A percentile compares a stretch with the other conserved stretches of the same genome.
Conservation (phyloP, 2,113 vertebrate genomes). For the Anser cygnoides region DNA sequence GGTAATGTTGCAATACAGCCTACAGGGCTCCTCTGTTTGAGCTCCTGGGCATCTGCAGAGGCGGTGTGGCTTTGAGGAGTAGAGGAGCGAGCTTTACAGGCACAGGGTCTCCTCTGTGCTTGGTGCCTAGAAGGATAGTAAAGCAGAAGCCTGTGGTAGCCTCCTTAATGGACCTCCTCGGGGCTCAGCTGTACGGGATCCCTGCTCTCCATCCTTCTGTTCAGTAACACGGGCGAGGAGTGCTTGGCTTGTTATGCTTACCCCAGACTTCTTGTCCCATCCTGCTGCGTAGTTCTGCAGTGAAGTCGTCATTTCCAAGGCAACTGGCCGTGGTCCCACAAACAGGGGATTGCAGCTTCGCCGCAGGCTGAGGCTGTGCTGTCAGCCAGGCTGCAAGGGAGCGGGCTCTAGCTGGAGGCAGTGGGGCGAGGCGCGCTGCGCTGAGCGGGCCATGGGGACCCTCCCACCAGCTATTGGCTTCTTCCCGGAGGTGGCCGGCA, state of each 20-base stretch:
- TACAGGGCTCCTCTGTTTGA: neutral
- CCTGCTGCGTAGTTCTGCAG: neutral
- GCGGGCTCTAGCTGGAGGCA: neutral
- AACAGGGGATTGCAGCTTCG: conserved; percentile 52
- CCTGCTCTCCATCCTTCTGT: neutral
- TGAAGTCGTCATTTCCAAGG: conserved; percentile 69
- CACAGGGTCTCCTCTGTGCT: neutral
- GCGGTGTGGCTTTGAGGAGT: neutral
- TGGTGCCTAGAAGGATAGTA: neutral
- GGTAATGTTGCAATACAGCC: neutral
- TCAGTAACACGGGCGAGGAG: neutral
- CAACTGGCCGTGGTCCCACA: conserved; percentile 66
- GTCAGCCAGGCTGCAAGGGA: neutral
- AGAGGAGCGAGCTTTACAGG: neutral
- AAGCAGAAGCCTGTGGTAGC: neutral
- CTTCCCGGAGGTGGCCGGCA: neutral
- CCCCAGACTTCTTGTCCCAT: neutral
- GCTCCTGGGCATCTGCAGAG: neutral
- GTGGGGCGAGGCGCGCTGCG: no score
- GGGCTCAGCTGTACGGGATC: neutral
- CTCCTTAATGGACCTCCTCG: neutral
- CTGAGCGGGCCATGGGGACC: no score
- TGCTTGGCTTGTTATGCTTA: neutral
- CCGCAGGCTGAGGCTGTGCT: conserved; percentile 54
- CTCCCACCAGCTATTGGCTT: neutral